Percentiles rank a stretch among this genome's conserved stretches.
Evolutionary conservation across 2,113 vertebrate species (phyloP).

Genomic region (Heterocephalus glaber): DNA sequence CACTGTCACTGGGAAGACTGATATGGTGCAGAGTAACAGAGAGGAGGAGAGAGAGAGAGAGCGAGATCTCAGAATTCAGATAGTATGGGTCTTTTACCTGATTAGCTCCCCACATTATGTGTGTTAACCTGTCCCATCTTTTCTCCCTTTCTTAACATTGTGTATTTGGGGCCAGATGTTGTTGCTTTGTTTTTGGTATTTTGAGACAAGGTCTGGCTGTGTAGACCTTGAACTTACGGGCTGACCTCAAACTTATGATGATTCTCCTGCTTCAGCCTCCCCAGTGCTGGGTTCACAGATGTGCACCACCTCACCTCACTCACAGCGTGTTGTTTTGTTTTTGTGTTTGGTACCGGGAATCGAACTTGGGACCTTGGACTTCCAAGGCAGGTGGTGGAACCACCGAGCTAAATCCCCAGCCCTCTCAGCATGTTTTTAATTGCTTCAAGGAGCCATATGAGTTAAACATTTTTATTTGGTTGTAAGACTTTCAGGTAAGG

Average conservation of each 20-base stretch:
- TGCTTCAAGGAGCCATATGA: background rate
- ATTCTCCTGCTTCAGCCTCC: background rate
- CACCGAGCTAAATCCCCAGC: too few relatives aligned
- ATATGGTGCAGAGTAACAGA: background rate
- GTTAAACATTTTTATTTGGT: conserved; percentile 25
- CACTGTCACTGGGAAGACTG: background rate
- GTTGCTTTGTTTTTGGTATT: background rate
- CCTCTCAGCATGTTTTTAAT: background rate
- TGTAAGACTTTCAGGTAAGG: background rate
- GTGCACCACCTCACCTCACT: background rate
- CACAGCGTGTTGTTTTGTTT: too few relatives aligned
- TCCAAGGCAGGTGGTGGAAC: too few relatives aligned
- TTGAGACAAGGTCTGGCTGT: background rate
- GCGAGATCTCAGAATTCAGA: background rate
- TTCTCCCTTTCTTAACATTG: background rate
- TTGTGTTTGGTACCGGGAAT: too few relatives aligned
- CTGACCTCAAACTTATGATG: too few relatives aligned
- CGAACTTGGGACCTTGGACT: too few relatives aligned
- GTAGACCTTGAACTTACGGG: too few relatives aligned
- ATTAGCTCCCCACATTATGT: background rate
- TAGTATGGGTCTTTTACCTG: background rate
- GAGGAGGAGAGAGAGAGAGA: background rate
- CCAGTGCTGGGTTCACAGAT: background rate
- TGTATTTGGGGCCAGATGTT: background rate
- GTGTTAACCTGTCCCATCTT: background rate